Percentiles rank a stretch among this genome's conserved stretches.
Conservation (phyloP, 2,888 invertebrate species). For the Leptopilina myrica region DNA sequence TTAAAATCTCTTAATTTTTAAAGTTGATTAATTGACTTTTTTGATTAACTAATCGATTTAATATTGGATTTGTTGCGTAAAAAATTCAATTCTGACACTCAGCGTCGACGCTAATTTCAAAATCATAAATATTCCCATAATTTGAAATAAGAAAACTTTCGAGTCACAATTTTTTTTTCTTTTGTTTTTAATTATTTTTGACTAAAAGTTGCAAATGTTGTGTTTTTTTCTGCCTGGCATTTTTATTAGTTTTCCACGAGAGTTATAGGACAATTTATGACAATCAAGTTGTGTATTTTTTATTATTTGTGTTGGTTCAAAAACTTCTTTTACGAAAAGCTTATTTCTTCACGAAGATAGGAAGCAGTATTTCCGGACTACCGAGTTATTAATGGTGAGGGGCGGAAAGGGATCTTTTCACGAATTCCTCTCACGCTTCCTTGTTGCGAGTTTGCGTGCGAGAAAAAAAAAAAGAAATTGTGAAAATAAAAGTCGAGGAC, state of each 20-base stretch:
- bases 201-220: no score
- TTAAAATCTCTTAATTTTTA: no score
- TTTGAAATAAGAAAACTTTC: no score
- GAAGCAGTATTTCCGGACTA: constrained; percentile 32
- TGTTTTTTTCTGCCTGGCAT: background rate
- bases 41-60: no score
- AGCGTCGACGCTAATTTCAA: no score
- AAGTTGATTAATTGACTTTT: no score
- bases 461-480: background rate
- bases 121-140: no score
- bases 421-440: constrained; percentile 34
- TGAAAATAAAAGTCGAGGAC: background rate
- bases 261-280: background rate
- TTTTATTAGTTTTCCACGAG: background rate
- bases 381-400: constrained; percentile 35
- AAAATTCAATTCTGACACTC: no score
- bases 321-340: constrained; percentile 9
- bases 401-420: constrained; percentile 23
- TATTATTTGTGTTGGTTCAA: background rate
- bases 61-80: no score
- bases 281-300: background rate
- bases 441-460: constrained; percentile 28
- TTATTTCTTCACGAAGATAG: constrained; percentile 29
- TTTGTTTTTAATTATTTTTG: no score
- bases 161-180: no score